Evolutionary conservation across 2,797 vertebrate genomes (phyloP).

Genomic region (Pteropus rufus): DNA sequence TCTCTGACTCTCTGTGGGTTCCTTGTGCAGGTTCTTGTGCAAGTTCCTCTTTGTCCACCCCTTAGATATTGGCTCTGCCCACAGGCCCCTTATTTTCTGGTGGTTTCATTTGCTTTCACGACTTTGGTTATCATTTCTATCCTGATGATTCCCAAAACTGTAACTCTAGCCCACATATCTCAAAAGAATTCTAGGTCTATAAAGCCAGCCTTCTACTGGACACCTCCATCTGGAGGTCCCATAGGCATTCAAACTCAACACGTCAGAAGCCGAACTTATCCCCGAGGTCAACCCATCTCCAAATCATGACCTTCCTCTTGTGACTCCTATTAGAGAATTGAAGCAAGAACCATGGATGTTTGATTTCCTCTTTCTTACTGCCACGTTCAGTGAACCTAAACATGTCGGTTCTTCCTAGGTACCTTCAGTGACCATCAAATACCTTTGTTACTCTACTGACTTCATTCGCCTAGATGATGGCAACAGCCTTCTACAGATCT

Average conservation of each 20-base stretch:
- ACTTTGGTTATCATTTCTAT: not conserved
- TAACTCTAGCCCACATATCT: not conserved
- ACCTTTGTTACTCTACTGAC: not conserved
- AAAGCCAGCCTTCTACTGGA: not conserved
- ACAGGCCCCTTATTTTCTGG: not conserved
- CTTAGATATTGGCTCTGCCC: not conserved
- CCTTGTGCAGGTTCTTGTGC: not conserved
- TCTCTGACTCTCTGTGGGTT: not conserved
- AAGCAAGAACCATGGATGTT: not conserved
- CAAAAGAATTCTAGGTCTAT: not conserved
- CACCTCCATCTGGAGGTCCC: not conserved
- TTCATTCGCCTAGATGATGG: not conserved
- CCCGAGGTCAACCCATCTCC: not conserved
- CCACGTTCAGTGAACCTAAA: not conserved
- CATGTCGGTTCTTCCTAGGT: not conserved
- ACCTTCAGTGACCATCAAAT: not conserved
- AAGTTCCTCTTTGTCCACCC: not conserved
- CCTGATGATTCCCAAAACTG: not conserved
- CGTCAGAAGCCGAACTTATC: not conserved
- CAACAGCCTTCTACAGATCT: not conserved
- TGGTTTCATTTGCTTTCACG: constrained; percentile 2
- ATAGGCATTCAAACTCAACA: not conserved
- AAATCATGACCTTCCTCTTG: not conserved
- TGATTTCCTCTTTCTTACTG: not conserved
- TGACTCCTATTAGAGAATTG: not conserved